These are phyloP conservation scores for Chymomyza procnemis DNA, from an alignment of 2,888 invertebrate genomes.

Conservation along the genomic window DNA sequence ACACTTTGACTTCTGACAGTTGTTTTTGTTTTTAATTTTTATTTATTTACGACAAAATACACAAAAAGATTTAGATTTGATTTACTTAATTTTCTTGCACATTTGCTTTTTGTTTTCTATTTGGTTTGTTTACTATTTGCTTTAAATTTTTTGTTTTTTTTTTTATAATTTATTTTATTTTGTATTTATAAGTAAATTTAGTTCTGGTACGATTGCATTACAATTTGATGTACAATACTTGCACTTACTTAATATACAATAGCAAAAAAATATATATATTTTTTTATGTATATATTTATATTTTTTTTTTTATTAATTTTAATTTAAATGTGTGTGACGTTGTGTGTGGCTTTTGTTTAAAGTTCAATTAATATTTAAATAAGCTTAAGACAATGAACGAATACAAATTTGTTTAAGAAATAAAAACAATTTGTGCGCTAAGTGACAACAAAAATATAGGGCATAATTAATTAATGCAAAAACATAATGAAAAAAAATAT, in stretches of 20 bases:
- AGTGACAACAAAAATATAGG: constrained; percentile 39
- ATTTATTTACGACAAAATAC: constrained; percentile 71
- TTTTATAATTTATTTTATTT: too few species aligned
- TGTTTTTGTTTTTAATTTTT: constrained; percentile 31
- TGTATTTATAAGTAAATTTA: constrained; percentile 15
- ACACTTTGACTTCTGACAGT: neutral
- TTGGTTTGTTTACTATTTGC: constrained; percentile 32
- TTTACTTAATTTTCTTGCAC: constrained; percentile 41
- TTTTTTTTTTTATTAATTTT: constrained; percentile 13
- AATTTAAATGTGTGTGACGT: constrained; percentile 36
- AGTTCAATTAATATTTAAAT: neutral
- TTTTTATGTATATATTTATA: constrained; percentile 24
- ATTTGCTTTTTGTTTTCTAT: constrained; percentile 19
- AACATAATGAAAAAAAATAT: constrained; percentile 4
- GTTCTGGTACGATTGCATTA: neutral
- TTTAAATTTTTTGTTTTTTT: constrained; percentile 17
- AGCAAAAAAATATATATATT: constrained; percentile 52
- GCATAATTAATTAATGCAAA: too few species aligned
- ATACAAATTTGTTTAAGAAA: neutral
- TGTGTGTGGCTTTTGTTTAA: neutral
- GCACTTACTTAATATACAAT: constrained; percentile 50
- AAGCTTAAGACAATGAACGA: neutral
- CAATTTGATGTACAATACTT: neutral
- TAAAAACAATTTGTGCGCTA: neutral
- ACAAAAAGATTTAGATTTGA: constrained; percentile 62